Evolutionary conservation across 2,888 invertebrate genomes (phyloP), one percentile per base, ranked within the genome.

Genomic region (Heliconius aoede): DNA sequence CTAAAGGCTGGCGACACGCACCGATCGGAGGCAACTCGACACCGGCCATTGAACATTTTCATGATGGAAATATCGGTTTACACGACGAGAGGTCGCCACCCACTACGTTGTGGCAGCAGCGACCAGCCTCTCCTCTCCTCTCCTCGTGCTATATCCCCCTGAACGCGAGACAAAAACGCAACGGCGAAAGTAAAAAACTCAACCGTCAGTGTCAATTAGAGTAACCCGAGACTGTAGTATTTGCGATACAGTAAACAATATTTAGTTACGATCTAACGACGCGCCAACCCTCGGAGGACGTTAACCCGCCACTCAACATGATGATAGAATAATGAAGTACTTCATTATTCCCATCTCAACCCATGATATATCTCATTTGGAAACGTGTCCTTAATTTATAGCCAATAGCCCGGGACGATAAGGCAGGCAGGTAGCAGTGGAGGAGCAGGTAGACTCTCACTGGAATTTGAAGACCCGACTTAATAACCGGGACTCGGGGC

Each of bases 11-110:
- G 80, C 81, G 83, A 88, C 90, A 89, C 89, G 90, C 89, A 90
- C 87, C 85, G 84, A 84, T 82, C 84, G 81, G 92, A 64, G 71
- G 80, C 88, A 92, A 94, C 87, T 84, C 89, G 93, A 94, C 89
- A 93, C 92, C 92, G 85, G 83, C 89, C 88, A 91, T 93, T 92
- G 90, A 93, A 90, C 89, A 90, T 93, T 93, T 94, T 87, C 93
- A 91, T 90, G 90, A 88, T 90, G 91, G 91, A 91, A 92, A 93
- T 93, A 94, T 94, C 94, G 88, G 88, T 86, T 94, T 93, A 93
- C 94, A 88, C 85, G 84, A 87, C 85, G 85, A 86, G 86, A 85
- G 85, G 83, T 85, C 87, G 89, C 92, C 94, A 93, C 93, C 93
- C 93, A 93, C 92, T 89, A 87, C 85, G 85, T 18, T 18, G 46